Evolutionary conservation across 2,888 invertebrate species (phyloP).

Genomic region (Ommatoiulus sabulosus): DNA sequence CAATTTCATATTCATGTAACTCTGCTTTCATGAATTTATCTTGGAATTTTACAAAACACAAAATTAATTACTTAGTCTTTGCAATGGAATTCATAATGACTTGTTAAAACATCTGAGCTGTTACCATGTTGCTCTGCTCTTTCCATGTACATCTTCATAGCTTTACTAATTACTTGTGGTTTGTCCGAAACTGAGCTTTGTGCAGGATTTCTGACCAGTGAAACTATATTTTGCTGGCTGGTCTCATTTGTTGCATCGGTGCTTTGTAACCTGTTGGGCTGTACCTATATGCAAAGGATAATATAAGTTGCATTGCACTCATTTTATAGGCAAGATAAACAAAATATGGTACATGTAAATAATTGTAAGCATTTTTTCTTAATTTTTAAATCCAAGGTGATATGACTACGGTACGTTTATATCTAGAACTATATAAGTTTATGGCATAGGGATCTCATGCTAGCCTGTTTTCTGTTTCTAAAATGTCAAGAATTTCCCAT

Average conservation of each 20-base stretch:
- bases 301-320: too few relatives aligned
- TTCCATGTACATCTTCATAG: slow-evolving; percentile 90
- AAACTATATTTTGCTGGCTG: not conserved
- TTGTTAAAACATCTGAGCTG: slow-evolving; percentile 54
- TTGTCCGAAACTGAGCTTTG: not conserved
- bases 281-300: not conserved
- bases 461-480: too few relatives aligned
- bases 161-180: slow-evolving; percentile 74
- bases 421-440: too few relatives aligned
- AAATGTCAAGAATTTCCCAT: too few relatives aligned
- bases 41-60: slow-evolving; percentile 63
- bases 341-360: too few relatives aligned
- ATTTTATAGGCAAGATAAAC: too few relatives aligned
- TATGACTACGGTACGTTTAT: too few relatives aligned
- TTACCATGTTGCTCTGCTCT: slow-evolving; percentile 81
- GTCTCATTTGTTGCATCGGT: not conserved
- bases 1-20: slow-evolving; percentile 85
- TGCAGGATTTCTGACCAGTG: not conserved
- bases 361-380: too few relatives aligned
- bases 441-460: too few relatives aligned
- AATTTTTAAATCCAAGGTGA: too few relatives aligned
- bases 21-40: slow-evolving; percentile 86
- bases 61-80: not conserved
- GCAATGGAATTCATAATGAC: not conserved
- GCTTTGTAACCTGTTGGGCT: not conserved